Evolutionary conservation across 2,888 invertebrate genomes (phyloP).

Genomic region (Tachina lurida): DNA sequence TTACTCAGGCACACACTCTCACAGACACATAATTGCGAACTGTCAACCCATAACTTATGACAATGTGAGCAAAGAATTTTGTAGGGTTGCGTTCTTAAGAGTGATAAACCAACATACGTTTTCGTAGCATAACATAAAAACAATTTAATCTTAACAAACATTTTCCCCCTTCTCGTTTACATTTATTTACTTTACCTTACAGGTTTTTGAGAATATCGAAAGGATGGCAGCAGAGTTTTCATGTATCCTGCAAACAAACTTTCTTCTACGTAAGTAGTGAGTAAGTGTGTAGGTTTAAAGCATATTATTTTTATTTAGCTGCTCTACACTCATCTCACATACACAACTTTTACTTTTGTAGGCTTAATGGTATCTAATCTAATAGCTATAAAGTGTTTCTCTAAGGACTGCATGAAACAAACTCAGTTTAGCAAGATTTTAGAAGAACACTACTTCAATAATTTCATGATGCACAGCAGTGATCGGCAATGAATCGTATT

Average conservation of each 20-base stretch:
- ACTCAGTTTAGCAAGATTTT: no score
- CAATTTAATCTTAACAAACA: slow-evolving; percentile 27
- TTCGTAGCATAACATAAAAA: slow-evolving; percentile 24
- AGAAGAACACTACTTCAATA: no score
- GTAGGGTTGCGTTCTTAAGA: not conserved
- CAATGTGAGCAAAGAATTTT: slow-evolving; percentile 6
- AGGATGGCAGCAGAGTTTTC: slow-evolving; percentile 10
- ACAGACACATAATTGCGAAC: slow-evolving; percentile 1
- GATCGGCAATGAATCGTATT: no score
- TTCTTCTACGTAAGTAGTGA: no score
- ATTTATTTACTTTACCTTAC: not conserved
- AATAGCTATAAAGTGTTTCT: no score
- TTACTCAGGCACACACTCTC: not conserved
- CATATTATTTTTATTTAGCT: no score
- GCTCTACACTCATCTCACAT: no score
- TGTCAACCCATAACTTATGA: slow-evolving; percentile 48
- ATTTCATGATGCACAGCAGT: no score
- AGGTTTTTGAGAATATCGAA: not conserved
- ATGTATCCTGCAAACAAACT: not conserved
- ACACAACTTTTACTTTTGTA: no score
- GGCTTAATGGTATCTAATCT: no score
- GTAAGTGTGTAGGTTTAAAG: no score
- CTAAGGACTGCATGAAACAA: no score
- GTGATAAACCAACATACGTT: slow-evolving; percentile 37
- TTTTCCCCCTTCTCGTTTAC: not conserved